Evolutionary conservation across 2,888 invertebrate species (phyloP).

Genomic region (Anagyrus pseudococci): DNA sequence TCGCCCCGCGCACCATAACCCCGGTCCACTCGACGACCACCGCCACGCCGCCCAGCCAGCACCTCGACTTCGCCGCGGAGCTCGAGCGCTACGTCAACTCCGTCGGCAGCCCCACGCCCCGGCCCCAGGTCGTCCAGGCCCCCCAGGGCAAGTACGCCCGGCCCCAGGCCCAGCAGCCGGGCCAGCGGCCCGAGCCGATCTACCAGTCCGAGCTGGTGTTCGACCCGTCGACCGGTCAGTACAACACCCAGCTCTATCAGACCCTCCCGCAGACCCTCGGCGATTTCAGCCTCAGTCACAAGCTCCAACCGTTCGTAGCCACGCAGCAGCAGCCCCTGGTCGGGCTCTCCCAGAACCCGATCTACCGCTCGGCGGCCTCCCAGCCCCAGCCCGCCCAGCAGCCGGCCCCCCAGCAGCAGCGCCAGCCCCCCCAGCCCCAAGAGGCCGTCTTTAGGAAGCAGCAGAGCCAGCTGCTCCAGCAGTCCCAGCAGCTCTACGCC

Average conservation of each 20-base stretch:
- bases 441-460: slow-evolving; percentile 66
- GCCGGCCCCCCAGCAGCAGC: slow-evolving; percentile 53
- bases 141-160: slow-evolving; percentile 35
- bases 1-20: slow-evolving; percentile 57
- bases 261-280: slow-evolving; percentile 76
- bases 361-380: slow-evolving; percentile 58
- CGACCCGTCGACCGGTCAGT: slow-evolving; percentile 78
- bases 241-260: slow-evolving; percentile 81
- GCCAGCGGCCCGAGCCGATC: slow-evolving; percentile 66
- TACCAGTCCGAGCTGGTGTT: slow-evolving; percentile 81
- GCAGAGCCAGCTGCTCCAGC: slow-evolving; percentile 69
- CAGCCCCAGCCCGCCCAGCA: slow-evolving; percentile 41
- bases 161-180: slow-evolving; percentile 23
- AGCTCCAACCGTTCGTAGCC: slow-evolving; percentile 77
- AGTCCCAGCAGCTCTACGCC: slow-evolving; percentile 71
- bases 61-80: slow-evolving; percentile 76
- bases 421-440: slow-evolving; percentile 50
- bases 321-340: slow-evolving; percentile 66
- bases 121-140: slow-evolving; percentile 45
- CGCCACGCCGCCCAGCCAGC: slow-evolving; percentile 49
- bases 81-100: slow-evolving; percentile 70
- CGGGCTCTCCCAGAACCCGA: slow-evolving; percentile 63
- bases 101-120: slow-evolving; percentile 57
- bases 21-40: slow-evolving; percentile 52
- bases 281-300: slow-evolving; percentile 75